Evolutionary conservation across 2,888 invertebrate genomes (phyloP), one percentile per base, ranked within the genome.

Genomic region (Cheiracanthium punctorium): DNA sequence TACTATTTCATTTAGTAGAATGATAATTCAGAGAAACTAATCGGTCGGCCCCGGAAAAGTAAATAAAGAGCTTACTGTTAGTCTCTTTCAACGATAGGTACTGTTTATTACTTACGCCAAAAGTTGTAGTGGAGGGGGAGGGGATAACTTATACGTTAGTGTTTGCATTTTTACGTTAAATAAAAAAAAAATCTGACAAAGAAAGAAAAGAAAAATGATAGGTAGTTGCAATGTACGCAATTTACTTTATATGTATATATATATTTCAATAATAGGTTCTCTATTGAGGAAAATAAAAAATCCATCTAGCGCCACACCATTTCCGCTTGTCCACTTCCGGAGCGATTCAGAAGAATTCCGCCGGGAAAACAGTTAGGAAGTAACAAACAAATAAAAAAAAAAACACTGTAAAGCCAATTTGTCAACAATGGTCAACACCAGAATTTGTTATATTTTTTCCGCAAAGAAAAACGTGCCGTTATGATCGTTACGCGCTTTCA

Each of bases 291-390:
- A 64, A 28, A 28, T n/a, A 24, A 37, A 33, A 32, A 33, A 32
- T 33, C 12, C 43, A 24, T 77, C 73, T 69, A 79, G 79, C 73
- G 58, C 67, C 58, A 52, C 77, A 79, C 84, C 32, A 52, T 79
- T 79, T 85, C 84, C 84, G 79, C 69, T 58, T 80, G 79, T 85
- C 84, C 84, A 85, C 77, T 85, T 85, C 84, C 84, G 84, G 43
- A 48, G 84, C 73, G 67, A 85, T 85, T 85, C 79, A 84, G 77
- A 77, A 77, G 82, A 84, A 84, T 77, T 84, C 82, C 82, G 82
- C 72, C 82, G 52, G 73, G 82, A 48, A 77, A 76, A 77, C 58
- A 32, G 48, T 70, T 64, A 28, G 37, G 81, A 32, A 37, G 74
- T 37, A 58, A 58, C 58, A 24, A 5, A 82, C 70, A 67, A 84